A percentile compares a stretch with the other conserved stretches of the same genome.
Conservation (phyloP, 2,797 vertebrate genomes). For the Enteromius fasciolatus region DNA sequence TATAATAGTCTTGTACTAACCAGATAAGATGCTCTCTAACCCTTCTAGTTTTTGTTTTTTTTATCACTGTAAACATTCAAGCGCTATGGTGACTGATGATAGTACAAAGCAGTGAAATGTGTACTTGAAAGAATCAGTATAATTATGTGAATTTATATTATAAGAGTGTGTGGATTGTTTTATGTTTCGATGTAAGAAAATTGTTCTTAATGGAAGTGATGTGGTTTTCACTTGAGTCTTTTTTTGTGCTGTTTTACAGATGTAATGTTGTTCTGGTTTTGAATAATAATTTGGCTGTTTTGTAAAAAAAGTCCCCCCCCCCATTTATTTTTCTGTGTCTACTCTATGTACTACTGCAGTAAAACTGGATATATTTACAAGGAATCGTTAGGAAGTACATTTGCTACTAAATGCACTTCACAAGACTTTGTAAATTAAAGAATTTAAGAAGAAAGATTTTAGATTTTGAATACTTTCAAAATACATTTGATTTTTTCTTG, state of each 20-base stretch:
- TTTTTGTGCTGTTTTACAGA: slow-evolving; percentile 72
- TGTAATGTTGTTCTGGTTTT: slow-evolving; percentile 65
- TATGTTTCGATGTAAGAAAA: slow-evolving; percentile 69
- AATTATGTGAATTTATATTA: slow-evolving; percentile 53
- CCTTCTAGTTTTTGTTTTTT: neutral
- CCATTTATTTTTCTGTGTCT: slow-evolving; percentile 23
- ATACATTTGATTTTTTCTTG: neutral
- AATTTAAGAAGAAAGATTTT: neutral
- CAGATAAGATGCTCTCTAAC: neutral
- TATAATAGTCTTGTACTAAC: slow-evolving; percentile 3
- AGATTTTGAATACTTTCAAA: slow-evolving; percentile 5
- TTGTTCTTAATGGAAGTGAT: slow-evolving; percentile 70
- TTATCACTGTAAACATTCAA: slow-evolving; percentile 18
- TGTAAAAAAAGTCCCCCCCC: slow-evolving; percentile 55
- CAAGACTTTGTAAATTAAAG: neutral
- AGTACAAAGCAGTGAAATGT: slow-evolving; percentile 39
- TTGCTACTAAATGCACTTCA: neutral
- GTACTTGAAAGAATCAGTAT: slow-evolving; percentile 54
- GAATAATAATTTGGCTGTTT: slow-evolving; percentile 67
- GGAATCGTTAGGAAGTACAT: slow-evolving; percentile 1
- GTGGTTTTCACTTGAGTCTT: slow-evolving; percentile 63
- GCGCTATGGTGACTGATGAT: slow-evolving; percentile 25
- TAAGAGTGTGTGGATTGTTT: slow-evolving; percentile 63
- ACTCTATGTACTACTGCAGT: slow-evolving; percentile 77
- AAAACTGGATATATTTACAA: slow-evolving; percentile 59